Percentiles rank a stretch among this genome's conserved stretches.
These are phyloP conservation scores for Catocala fraxini DNA, from an alignment of 2,888 invertebrate species.

Conservation along the genomic window DNA sequence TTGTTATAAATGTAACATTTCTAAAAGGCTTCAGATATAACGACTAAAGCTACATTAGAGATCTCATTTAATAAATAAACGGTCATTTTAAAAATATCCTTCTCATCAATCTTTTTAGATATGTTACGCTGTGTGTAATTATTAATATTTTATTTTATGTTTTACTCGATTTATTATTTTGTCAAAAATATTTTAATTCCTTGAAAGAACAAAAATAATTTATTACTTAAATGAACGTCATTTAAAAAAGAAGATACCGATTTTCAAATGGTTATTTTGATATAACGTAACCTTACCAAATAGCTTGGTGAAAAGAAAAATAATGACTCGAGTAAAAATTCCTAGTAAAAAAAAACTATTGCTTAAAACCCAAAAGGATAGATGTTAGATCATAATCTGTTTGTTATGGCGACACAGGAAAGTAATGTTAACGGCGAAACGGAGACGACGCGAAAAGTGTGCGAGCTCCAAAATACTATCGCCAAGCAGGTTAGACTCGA, in stretches of 20 bases:
- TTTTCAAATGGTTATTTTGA: no score
- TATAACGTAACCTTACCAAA: no score
- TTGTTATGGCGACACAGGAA: conserved; percentile 78
- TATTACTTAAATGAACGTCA: no score
- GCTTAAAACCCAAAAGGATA: conserved; percentile 33
- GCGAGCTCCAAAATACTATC: conserved; percentile 94
- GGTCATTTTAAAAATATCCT: not conserved
- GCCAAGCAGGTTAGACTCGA: conserved; percentile 92
- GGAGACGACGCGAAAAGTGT: conserved; percentile 86
- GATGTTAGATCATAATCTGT: conserved; percentile 61
- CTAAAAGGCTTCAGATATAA: conserved; percentile 36
- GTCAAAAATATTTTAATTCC: no score
- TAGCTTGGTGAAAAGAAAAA: not conserved
- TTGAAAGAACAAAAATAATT: no score
- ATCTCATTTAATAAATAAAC: no score
- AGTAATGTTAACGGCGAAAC: conserved; percentile 81
- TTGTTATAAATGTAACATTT: conserved; percentile 46
- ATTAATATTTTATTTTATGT: conserved; percentile 18
- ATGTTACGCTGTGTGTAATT: conserved; percentile 37
- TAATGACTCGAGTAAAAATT: conserved; percentile 32
- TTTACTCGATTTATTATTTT: conserved; percentile 36
- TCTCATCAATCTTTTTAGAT: conserved; percentile 17
- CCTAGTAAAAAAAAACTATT: conserved; percentile 19
- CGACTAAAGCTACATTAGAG: no score
- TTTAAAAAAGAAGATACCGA: no score